These are phyloP conservation scores for Coptodon rendalli DNA, from an alignment of 2,113 vertebrate species.

Conservation along the genomic window DNA sequence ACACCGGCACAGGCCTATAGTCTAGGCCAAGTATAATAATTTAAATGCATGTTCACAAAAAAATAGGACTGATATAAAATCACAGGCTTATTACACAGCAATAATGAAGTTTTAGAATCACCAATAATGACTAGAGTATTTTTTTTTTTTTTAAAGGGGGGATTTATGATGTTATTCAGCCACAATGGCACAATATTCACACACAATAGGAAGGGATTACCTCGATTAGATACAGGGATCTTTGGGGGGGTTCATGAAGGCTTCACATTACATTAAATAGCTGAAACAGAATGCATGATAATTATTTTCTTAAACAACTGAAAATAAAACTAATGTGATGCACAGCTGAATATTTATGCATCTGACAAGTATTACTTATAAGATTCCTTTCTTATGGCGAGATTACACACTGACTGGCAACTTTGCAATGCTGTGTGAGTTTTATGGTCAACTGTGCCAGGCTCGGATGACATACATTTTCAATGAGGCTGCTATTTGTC, in stretches of 20 bases:
- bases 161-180: neutral
- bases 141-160: too few species aligned
- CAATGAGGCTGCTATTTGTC: neutral
- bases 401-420: neutral
- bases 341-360: neutral
- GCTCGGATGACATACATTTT: neutral
- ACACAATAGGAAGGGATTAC: neutral
- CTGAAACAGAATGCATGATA: neutral
- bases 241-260: neutral
- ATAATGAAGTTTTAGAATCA: neutral
- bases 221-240: neutral
- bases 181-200: neutral
- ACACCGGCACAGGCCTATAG: neutral
- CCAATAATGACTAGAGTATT: neutral
- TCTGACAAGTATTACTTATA: neutral
- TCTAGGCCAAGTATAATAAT: neutral
- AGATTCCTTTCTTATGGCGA: neutral
- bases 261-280: neutral
- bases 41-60: constrained; percentile 18
- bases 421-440: neutral
- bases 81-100: neutral
- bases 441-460: neutral
- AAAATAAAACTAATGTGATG: neutral
- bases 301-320: neutral
- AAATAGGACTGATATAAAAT: neutral